Evolutionary conservation across 1,140 invertebrate genomes (phyloP), one percentile per base, ranked within the genome.

Genomic region (Drosophila lowei): DNA sequence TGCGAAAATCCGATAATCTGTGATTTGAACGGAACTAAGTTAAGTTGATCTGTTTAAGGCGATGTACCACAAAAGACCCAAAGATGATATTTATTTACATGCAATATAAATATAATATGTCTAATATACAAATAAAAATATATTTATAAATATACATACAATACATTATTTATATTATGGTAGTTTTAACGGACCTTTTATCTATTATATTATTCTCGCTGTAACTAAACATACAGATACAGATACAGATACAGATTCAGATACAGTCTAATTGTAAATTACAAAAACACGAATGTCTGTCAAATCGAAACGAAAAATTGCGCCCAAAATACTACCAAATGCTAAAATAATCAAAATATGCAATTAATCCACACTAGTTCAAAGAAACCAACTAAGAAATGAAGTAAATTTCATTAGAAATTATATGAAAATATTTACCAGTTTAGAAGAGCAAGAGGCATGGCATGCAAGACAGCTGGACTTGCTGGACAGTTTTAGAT

Each of bases 131-230:
- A 49, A 50, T 23, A 53, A 11, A 34, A 5, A 38, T 66, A 76
- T 66, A 61, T 34, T 61, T 54, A 50, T 41, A 67, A 56, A 77
- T 48, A 74, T 44, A 62, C 42, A 59, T 49, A 74, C 56, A 54
- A 74, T 83, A 59, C 62, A 64, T 75, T 86, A 86, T 80, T 81
- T 64, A 66, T 86, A 85, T 84, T 84, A 85, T 79, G 68, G 80
- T 84, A 85, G 80, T 85, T 77, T 85, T 61, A 86, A 86, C 52
- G 46, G 58, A 86, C 83, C 46, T 81, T 86, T 88, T 81, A 88
- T 46, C 67, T 68, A 75, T 79, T 80, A 80, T 68, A 75, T 79
- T 80, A 80, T 52, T 78, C 70, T 86, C 83, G 85, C 81, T 86
- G 81, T 88, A 86, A 88, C 80, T 83, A 83, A 86, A 80, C 78